Percentiles rank a stretch among this genome's conserved stretches.
Conservation (phyloP, 2,888 invertebrate species). For the Dryadula phaetusa region DNA sequence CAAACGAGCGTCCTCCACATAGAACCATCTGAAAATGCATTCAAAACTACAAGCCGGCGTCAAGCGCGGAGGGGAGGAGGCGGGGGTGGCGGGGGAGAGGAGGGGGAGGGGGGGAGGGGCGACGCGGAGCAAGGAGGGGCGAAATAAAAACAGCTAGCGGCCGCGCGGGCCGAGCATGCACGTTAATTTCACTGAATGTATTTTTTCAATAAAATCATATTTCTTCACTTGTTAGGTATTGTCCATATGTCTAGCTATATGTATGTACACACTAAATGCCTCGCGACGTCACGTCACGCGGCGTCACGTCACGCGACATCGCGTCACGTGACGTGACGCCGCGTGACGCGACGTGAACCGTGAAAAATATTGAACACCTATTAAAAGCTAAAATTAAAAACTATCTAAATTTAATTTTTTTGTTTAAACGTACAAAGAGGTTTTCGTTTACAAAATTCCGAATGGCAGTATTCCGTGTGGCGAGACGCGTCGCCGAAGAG, state of each 20-base stretch:
- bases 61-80: constrained; percentile 52
- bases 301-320: constrained; percentile 59
- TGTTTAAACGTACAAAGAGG: constrained; percentile 72
- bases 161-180: constrained; percentile 65
- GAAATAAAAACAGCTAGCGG: constrained; percentile 57
- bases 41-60: constrained; percentile 67
- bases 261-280: constrained; percentile 78
- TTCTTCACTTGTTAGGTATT: constrained; percentile 83
- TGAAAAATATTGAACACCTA: constrained; percentile 81
- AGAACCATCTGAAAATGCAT: constrained; percentile 41
- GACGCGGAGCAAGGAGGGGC: no score
- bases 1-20: neutral
- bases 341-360: constrained; percentile 60
- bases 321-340: constrained; percentile 58
- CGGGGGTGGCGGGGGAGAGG: constrained; percentile 51
- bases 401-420: constrained; percentile 66
- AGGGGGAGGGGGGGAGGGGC: constrained; percentile 52
- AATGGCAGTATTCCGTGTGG: constrained; percentile 45
- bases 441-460: constrained; percentile 50
- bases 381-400: constrained; percentile 80
- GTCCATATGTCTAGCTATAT: constrained; percentile 82
- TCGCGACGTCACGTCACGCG: constrained; percentile 58
- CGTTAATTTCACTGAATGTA: constrained; percentile 79
- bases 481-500: constrained; percentile 55
- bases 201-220: constrained; percentile 80